Evolutionary conservation across 2,797 vertebrate species (phyloP), one percentile per base, ranked within the genome.

Genomic region (Mareca penelope): DNA sequence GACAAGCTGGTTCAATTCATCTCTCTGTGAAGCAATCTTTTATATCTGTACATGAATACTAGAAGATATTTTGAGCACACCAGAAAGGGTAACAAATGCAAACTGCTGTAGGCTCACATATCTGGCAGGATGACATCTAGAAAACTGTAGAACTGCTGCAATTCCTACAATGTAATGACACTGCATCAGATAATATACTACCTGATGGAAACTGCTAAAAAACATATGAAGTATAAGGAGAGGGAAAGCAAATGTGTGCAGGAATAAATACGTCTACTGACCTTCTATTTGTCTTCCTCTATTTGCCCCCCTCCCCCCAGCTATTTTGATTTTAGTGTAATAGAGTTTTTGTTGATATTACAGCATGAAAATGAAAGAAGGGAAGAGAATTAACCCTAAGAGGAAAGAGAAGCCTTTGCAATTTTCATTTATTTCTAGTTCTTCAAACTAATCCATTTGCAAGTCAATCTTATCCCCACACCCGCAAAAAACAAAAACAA

Each of bases 21-120:
- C 68, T 90, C 89, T 55, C 77, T 82, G 68, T 82, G 94, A 95
- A 94, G 75, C 71, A 91, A 94, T 88, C 77, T 93, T 86, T 97
- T 91, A 68, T 93, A 85, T 90, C 89, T 90, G 50, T 90, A 44
- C 80, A 78, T 35, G 85, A 95, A 88, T 59, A 57, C 95, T 69
- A 65, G 92, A 80, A 90, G 95, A 94, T 95, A 95, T 95, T 96
- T 93, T 93, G 91, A 94, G 88, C 85, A 93, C 33, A 96, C 73
- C 85, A 95, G 94, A 97, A 97, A 91, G 78, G 80, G 83, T 93
- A 96, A 94, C 89, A 96, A 96, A 96, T 93, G 89, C 89, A 96
- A 94, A 97, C 85, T 93, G 89, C 91, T 96, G 75, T 95, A 93
- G 92, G 85, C 89, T 96, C 85, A 68, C 88, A 71, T 90, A 68